phyloP scores from a whole-genome alignment of 2,797 vertebrate genomes.

The Sardinella longiceps region DNA sequence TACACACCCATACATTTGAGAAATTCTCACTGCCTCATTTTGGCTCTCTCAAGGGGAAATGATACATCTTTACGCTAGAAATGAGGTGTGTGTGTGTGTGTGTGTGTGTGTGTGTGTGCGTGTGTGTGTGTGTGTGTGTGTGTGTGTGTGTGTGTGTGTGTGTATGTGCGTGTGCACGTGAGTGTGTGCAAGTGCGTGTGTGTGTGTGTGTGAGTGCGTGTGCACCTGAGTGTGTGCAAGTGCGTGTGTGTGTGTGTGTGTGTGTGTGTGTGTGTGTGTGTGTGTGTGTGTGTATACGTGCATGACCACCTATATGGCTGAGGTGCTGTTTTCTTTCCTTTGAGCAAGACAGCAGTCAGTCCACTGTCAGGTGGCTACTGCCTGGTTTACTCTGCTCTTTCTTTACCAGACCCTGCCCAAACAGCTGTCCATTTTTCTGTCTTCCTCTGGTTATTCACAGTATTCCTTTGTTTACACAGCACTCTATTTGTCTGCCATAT shows the following conservation, averaged over 20 bases:
- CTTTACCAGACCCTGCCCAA: background rate
- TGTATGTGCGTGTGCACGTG: too few relatives aligned
- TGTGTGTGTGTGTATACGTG: too few relatives aligned
- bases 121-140: too few relatives aligned
- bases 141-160: too few relatives aligned
- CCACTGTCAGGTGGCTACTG: background rate
- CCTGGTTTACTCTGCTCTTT: background rate
- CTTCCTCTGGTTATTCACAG: background rate
- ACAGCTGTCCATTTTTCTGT: background rate
- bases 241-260: too few relatives aligned
- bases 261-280: too few relatives aligned
- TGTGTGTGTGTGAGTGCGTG: too few relatives aligned
- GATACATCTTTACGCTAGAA: slow-evolving; percentile 30
- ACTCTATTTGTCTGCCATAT: background rate
- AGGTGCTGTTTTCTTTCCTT: background rate
- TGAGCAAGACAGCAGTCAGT: background rate
- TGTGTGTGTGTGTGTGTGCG: too few relatives aligned
- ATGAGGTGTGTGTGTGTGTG: too few relatives aligned
- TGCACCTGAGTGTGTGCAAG: too few relatives aligned
- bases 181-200: too few relatives aligned
- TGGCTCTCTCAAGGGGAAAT: slow-evolving; percentile 18
- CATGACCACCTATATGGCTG: background rate
- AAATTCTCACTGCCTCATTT: background rate
- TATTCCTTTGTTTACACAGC: background rate
- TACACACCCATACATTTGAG: background rate